Evolutionary conservation across 2,113 vertebrate species (phyloP).

Genomic region (Grammomys surdaster): DNA sequence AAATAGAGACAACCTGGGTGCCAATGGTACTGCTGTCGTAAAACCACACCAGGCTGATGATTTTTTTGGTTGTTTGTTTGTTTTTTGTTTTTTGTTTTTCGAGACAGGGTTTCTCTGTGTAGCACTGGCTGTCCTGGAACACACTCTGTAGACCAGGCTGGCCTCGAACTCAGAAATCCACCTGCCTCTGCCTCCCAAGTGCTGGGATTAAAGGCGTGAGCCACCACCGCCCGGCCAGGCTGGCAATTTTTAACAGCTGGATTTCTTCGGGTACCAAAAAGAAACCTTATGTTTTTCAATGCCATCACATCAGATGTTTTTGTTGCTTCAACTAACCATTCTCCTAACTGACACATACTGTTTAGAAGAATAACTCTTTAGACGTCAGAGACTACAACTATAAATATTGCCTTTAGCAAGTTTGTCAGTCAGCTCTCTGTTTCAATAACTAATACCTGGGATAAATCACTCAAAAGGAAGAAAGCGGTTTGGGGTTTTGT

Average conservation of each 20-base stretch:
- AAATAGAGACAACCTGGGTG: background rate
- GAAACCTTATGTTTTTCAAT: background rate
- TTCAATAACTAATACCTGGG: background rate
- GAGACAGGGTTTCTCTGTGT: too few species aligned
- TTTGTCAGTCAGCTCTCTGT: background rate
- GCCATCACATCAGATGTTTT: background rate
- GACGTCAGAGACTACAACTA: background rate
- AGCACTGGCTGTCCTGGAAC: too few species aligned
- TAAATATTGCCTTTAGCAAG: background rate
- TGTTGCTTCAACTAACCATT: background rate
- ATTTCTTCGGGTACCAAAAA: background rate
- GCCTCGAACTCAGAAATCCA: too few species aligned
- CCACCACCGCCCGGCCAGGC: too few species aligned
- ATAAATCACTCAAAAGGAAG: background rate
- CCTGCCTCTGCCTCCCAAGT: too few species aligned
- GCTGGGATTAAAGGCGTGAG: too few species aligned
- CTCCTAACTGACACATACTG: background rate
- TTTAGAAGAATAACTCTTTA: background rate
- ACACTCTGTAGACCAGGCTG: too few species aligned
- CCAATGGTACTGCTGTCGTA: background rate
- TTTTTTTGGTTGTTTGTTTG: background rate
- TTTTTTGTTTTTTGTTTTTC: too few species aligned
- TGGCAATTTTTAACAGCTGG: background rate
- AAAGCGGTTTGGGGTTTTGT: background rate
- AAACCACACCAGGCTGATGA: background rate